A percentile compares a stretch with the other conserved stretches of the same genome.
These are phyloP conservation scores for Mylabris phalerata DNA, from an alignment of 1,140 invertebrate species.

Conservation along the genomic window DNA sequence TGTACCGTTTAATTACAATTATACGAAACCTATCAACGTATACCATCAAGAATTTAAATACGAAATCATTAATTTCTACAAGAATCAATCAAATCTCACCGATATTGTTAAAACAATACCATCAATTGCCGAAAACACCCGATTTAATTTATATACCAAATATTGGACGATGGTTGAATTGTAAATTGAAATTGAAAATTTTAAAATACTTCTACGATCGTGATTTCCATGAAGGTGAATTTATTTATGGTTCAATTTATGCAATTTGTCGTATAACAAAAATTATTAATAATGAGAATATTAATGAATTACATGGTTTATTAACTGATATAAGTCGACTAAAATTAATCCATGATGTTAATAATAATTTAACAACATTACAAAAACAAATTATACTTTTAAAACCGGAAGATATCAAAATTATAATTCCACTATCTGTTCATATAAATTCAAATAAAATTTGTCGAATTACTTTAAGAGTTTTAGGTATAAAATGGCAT, in stretches of 20 bases:
- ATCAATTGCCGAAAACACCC: conserved; percentile 28
- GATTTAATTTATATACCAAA: conserved; percentile 39
- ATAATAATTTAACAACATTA: conserved; percentile 21
- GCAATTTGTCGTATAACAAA: conserved; percentile 38
- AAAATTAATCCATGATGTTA: conserved; percentile 30
- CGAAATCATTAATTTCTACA: too few relatives aligned
- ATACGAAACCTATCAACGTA: too few relatives aligned
- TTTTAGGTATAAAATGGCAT: conserved; percentile 37
- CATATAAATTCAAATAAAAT: conserved; percentile 24
- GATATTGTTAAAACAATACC: too few relatives aligned
- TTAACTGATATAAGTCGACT: conserved; percentile 26
- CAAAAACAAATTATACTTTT: conserved; percentile 34
- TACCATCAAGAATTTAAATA: too few relatives aligned
- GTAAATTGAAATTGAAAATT: conserved; percentile 37
- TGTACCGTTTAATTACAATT: too few relatives aligned
- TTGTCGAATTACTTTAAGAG: conserved; percentile 25
- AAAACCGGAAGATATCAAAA: conserved; percentile 37
- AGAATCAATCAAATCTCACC: too few relatives aligned
- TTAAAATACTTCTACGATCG: conserved; percentile 37
- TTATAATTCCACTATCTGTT: conserved; percentile 37
- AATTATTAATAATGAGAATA: conserved; percentile 33
- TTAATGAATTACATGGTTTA: conserved; percentile 29
- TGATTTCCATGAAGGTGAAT: conserved; percentile 39
- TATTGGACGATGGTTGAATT: conserved; percentile 36
- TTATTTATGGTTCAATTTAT: conserved; percentile 36